Percentiles rank a stretch among this genome's conserved stretches.
phyloP scores from a whole-genome alignment of 2,113 vertebrate genomes.

The Haplochromis vanheusdeni region DNA sequence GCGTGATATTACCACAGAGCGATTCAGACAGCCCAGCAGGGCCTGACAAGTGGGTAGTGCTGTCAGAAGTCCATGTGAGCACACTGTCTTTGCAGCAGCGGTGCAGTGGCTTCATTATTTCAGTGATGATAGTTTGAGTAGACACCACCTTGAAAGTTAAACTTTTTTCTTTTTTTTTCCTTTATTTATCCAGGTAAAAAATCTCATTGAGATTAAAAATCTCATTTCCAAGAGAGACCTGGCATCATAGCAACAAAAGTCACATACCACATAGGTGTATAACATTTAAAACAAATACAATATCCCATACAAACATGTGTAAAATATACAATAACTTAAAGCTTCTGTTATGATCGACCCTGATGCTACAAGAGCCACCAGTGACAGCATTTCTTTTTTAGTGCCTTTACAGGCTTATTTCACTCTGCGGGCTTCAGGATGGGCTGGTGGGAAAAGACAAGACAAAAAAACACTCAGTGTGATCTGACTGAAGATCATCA shows the following conservation, averaged over 20 bases:
- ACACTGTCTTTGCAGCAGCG: neutral
- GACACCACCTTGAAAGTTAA: neutral
- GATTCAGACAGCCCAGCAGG: neutral
- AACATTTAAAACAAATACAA: too few relatives aligned
- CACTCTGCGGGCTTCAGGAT: neutral
- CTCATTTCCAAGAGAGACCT: too few relatives aligned
- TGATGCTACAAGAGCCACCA: neutral
- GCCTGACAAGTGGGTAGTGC: accelerated
- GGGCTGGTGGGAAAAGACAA: neutral
- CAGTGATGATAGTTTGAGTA: neutral
- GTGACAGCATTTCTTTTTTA: neutral
- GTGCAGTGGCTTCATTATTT: neutral
- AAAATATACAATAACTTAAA: too few relatives aligned
- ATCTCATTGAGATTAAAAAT: too few relatives aligned
- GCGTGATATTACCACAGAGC: neutral
- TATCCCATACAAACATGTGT: too few relatives aligned
- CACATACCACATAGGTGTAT: too few relatives aligned
- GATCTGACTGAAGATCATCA: neutral
- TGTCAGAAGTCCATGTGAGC: neutral
- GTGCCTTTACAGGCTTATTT: neutral
- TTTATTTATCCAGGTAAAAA: too few relatives aligned
- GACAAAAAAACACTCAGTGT: neutral
- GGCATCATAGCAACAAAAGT: too few relatives aligned
- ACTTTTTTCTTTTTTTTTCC: too few relatives aligned
- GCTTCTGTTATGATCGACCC: neutral